Conservation (phyloP, 2,113 vertebrate species). For the Cephalopholis sonnerati region DNA sequence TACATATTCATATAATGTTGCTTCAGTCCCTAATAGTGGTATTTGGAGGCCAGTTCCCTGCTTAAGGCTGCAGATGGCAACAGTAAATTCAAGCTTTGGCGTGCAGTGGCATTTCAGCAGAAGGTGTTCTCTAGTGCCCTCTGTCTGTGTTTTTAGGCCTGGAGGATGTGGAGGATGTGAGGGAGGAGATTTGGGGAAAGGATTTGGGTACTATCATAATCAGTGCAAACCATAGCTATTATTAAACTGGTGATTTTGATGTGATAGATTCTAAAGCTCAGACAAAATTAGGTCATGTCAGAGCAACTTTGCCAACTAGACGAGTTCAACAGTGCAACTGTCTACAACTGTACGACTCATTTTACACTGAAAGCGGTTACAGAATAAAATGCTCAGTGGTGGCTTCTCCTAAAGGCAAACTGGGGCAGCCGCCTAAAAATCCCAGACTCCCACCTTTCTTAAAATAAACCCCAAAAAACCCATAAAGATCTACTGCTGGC, state of each 20-base stretch:
- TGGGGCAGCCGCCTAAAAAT: no score
- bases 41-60: slow-evolving; percentile 23
- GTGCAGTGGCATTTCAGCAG: not conserved
- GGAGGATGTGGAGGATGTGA: slow-evolving; percentile 1
- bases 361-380: not conserved
- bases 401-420: no score
- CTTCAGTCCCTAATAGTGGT: not conserved
- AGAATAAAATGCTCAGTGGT: not conserved
- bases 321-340: not conserved
- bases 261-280: not conserved
- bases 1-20: not conserved
- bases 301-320: not conserved
- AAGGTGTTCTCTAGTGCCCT: slow-evolving; percentile 57
- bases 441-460: no score
- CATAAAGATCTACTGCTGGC: no score
- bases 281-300: slow-evolving; percentile 1
- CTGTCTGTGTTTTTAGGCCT: slow-evolving; percentile 41
- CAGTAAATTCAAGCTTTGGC: slow-evolving; percentile 40
- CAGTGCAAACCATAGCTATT: slow-evolving; percentile 11
- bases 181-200: not conserved
- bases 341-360: not conserved
- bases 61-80: slow-evolving; percentile 59
- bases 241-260: slow-evolving; percentile 4
- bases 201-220: not conserved
- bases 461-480: no score